Conservation (phyloP, 1,140 invertebrate species). For the Eumeta japonica region DNA sequence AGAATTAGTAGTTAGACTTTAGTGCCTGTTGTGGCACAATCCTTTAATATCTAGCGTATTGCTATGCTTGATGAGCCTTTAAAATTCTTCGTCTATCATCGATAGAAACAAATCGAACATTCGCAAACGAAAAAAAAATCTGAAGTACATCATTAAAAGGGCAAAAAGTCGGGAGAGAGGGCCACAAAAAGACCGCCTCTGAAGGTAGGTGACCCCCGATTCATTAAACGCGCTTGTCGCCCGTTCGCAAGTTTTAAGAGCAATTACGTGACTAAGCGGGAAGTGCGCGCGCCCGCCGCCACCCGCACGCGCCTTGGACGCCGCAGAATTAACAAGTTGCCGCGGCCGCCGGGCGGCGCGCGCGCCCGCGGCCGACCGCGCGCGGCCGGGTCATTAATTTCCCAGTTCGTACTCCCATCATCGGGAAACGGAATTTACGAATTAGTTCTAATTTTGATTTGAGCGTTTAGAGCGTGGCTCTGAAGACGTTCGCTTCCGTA, state of each 20-base stretch:
- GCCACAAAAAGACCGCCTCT: not conserved
- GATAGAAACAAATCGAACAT: too few species aligned
- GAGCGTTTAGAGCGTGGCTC: too few species aligned
- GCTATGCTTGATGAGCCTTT: not conserved
- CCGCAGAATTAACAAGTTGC: conserved; percentile 48
- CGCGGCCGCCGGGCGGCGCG: too few species aligned
- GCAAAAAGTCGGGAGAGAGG: not conserved
- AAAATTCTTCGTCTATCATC: not conserved
- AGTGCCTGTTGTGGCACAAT: too few species aligned
- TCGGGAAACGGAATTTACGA: too few species aligned
- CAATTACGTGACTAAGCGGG: conserved; percentile 44
- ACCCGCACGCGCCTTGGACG: conserved; percentile 31
- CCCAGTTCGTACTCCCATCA: too few species aligned
- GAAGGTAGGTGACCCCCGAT: conserved; percentile 7
- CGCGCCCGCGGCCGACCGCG: too few species aligned
- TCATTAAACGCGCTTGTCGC: conserved; percentile 6
- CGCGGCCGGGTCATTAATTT: too few species aligned
- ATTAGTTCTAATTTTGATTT: too few species aligned
- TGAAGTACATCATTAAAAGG: conserved; percentile 2
- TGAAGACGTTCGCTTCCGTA: too few species aligned
- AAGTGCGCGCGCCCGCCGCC: conserved; percentile 11
- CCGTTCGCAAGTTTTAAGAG: conserved; percentile 26
- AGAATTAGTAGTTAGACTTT: too few species aligned
- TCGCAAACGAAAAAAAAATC: not conserved
- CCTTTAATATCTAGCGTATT: too few species aligned